Evolutionary conservation across 2,888 invertebrate genomes (phyloP).

Genomic region (Dysmachus trigonus): DNA sequence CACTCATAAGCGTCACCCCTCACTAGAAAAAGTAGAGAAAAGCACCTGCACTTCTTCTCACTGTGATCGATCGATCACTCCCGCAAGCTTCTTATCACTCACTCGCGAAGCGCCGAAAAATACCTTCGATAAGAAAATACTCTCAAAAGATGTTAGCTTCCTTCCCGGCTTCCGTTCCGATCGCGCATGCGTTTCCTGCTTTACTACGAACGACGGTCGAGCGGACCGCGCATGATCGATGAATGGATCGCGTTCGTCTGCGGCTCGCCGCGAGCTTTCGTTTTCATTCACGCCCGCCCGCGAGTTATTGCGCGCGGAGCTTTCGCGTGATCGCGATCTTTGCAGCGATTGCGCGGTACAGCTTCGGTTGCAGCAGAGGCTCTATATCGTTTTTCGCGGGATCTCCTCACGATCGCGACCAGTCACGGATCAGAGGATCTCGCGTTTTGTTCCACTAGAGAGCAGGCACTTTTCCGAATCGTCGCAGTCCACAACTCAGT

Average conservation of each 20-base stretch:
- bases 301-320: background rate
- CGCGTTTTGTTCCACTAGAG: background rate
- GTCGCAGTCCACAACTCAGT: background rate
- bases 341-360: background rate
- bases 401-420: background rate
- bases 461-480: background rate
- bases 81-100: background rate
- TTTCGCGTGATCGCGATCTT: background rate
- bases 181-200: slow-evolving; percentile 26
- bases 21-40: no score
- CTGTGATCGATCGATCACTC: background rate
- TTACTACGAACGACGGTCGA: background rate
- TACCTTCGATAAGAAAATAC: background rate
- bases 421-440: background rate
- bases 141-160: background rate
- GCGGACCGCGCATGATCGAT: slow-evolving; percentile 15
- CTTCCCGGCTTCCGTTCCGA: background rate
- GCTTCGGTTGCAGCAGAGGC: background rate
- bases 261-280: background rate
- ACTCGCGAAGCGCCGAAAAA: background rate
- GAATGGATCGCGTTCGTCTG: background rate
- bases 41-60: background rate
- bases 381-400: background rate
- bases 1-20: background rate
- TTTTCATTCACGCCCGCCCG: slow-evolving; percentile 2